phyloP scores from a whole-genome alignment of 35 echinoderm and acorn worm genomes.

The Ophiothrix spiculata region DNA sequence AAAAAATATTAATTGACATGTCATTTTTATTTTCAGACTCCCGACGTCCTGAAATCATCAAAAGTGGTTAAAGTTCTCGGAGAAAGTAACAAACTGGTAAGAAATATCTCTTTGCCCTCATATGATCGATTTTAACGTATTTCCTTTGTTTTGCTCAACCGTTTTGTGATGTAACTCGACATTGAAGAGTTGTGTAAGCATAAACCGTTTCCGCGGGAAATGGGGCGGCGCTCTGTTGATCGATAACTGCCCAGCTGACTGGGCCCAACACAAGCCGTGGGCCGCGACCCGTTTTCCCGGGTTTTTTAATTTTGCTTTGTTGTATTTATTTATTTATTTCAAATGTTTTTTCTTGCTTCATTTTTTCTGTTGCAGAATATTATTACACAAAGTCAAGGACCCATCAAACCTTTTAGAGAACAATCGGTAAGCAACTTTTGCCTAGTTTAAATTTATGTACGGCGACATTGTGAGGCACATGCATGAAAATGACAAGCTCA shows the following conservation, averaged over 20 bases:
- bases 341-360: too few relatives aligned
- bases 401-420: neutral
- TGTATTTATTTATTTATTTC: neutral
- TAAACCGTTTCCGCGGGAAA: neutral
- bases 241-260: neutral
- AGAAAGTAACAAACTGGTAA: constrained; percentile 54
- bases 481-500: too few relatives aligned
- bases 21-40: neutral
- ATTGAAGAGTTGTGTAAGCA: neutral
- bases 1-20: neutral
- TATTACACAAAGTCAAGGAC: neutral
- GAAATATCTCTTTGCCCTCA: neutral
- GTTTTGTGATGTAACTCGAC: neutral
- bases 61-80: constrained; percentile 43
- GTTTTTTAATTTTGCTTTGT: neutral
- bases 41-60: constrained; percentile 13
- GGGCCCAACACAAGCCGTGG: neutral
- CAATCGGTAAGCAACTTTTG: neutral
- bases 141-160: neutral
- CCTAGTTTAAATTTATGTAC: too few relatives aligned
- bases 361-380: neutral
- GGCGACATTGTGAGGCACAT: too few relatives aligned
- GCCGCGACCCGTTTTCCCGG: too few relatives aligned
- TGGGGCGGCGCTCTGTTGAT: neutral
- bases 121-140: neutral